Percentiles rank a stretch among this genome's conserved stretches.
These are phyloP conservation scores for Heliconius aoede DNA, from an alignment of 2,888 invertebrate species.

Conservation along the genomic window DNA sequence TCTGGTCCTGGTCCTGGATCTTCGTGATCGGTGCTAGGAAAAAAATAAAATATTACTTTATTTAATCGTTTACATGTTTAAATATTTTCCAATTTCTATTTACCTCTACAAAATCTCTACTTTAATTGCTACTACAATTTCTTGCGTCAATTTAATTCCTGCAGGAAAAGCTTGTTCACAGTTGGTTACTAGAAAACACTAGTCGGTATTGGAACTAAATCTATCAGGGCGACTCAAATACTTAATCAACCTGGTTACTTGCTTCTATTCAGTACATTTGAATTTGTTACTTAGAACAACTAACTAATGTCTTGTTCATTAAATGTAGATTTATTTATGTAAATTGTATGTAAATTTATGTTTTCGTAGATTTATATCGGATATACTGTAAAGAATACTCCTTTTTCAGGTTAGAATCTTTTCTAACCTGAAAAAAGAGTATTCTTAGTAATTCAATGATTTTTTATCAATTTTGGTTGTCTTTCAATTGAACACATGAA, in stretches of 20 bases:
- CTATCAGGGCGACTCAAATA: slow-evolving; percentile 20
- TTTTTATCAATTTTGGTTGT: too few relatives aligned
- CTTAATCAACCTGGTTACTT: slow-evolving; percentile 23
- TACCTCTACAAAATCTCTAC: not conserved
- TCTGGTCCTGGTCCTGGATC: too few relatives aligned
- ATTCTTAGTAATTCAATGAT: too few relatives aligned
- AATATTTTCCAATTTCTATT: too few relatives aligned
- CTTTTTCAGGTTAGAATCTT: too few relatives aligned
- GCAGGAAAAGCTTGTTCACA: not conserved
- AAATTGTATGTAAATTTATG: not conserved
- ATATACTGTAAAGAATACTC: too few relatives aligned
- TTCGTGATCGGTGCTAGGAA: too few relatives aligned
- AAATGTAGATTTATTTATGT: not conserved
- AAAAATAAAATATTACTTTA: too few relatives aligned
- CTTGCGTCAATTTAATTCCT: not conserved
- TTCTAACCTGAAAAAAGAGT: too few relatives aligned
- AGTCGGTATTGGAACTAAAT: slow-evolving; percentile 5
- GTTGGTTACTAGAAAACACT: slow-evolving; percentile 16
- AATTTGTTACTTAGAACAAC: slow-evolving; percentile 25
- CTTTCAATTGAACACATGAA: too few relatives aligned
- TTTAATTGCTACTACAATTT: not conserved
- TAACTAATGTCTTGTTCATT: not conserved
- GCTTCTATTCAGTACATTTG: slow-evolving; percentile 21
- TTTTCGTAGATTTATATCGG: not conserved
- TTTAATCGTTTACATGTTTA: too few relatives aligned